Percentiles rank a stretch among this genome's conserved stretches.
Conservation (phyloP, 2,888 invertebrate genomes). For the Drosophila cognata region DNA sequence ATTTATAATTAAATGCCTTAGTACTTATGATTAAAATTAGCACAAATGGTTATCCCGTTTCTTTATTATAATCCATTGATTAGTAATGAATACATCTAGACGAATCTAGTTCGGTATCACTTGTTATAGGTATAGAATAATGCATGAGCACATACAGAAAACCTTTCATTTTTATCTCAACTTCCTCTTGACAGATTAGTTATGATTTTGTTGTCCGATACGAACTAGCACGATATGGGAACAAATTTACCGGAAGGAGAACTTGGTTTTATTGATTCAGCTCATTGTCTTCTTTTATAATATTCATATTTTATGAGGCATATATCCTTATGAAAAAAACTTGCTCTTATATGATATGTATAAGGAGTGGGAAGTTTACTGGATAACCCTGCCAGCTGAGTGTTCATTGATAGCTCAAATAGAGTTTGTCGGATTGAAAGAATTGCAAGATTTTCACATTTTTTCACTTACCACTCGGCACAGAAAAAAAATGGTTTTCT, state of each 20-base stretch:
- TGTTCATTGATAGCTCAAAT: background rate
- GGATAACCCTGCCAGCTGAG: background rate
- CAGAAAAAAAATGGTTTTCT: background rate
- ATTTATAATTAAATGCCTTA: background rate
- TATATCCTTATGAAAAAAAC: background rate
- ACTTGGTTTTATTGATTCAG: background rate
- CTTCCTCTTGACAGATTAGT: background rate
- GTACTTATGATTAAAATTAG: slow-evolving; percentile 3
- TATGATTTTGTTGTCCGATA: background rate
- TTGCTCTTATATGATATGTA: background rate
- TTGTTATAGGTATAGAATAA: background rate
- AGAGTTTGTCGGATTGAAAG: background rate
- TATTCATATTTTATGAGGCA: background rate
- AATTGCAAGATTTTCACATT: background rate
- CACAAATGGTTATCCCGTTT: slow-evolving; percentile 6
- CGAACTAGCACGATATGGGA: background rate
- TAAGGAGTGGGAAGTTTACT: background rate
- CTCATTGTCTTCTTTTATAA: background rate
- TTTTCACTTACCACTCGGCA: slow-evolving; percentile 3
- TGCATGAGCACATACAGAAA: background rate
- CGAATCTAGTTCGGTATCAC: background rate
- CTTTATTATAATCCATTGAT: background rate
- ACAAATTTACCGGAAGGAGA: background rate
- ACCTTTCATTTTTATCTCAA: background rate
- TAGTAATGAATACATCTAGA: background rate